These are phyloP conservation scores for Sorex fumeus DNA, from an alignment of 2,113 vertebrate genomes.

Conservation along the genomic window DNA sequence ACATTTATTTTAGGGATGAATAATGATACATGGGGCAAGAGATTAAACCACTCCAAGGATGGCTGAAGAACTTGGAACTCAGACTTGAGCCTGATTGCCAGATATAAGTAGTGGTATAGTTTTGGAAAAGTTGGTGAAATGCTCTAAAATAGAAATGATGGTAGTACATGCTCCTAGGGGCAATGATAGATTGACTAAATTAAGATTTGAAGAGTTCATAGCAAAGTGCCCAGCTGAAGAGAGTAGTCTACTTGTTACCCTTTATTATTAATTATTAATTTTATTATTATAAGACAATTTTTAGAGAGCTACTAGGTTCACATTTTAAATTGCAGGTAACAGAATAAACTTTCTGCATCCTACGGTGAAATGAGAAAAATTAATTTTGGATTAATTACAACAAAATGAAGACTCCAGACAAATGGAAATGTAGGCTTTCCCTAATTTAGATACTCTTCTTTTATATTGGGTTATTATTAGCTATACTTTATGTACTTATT, in stretches of 20 bases:
- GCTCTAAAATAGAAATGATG: conserved; percentile 13
- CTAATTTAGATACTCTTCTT: conserved; percentile 25
- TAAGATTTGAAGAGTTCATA: conserved; percentile 4
- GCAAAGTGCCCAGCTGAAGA: not conserved
- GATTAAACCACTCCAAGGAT: not conserved
- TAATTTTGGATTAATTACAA: conserved; percentile 7
- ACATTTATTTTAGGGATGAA: not conserved
- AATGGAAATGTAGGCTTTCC: not conserved
- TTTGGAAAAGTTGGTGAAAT: not conserved
- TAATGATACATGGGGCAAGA: not conserved
- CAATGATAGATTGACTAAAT: not conserved
- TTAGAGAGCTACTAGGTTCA: not conserved
- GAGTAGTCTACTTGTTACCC: not conserved
- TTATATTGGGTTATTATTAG: not conserved
- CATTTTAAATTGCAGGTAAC: not conserved
- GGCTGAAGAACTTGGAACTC: not conserved
- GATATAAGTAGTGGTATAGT: not conserved
- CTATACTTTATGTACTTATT: not conserved
- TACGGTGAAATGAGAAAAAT: not conserved
- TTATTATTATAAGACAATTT: not conserved
- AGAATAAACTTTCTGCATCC: not conserved
- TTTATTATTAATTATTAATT: not conserved
- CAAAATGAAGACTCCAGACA: not conserved
- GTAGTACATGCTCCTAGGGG: not conserved
- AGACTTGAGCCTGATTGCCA: not conserved